Evolutionary conservation across 2,888 invertebrate genomes (phyloP).

Genomic region (Notodonta ziczac): DNA sequence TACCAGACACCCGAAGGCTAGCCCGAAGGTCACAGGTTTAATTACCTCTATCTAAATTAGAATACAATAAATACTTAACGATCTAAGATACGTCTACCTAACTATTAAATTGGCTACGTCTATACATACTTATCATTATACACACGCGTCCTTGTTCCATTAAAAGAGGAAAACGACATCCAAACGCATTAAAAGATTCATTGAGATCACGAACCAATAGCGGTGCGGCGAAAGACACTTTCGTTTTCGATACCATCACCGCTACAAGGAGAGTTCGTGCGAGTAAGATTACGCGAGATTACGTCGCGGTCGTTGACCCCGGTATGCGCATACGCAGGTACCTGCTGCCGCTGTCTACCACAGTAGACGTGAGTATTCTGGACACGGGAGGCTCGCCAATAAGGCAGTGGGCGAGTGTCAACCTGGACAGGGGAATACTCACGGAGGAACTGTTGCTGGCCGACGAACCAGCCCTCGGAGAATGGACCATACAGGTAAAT

Average conservation of each 20-base stretch:
- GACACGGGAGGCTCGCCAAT: conserved; percentile 88
- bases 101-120: not conserved
- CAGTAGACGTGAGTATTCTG: conserved; percentile 69
- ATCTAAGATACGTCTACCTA: not conserved
- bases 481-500: conserved; percentile 91
- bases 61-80: not conserved
- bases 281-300: conserved; percentile 75
- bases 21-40: conserved; percentile 14
- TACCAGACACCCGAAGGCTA: conserved; percentile 10
- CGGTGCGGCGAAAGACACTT: conserved; percentile 59
- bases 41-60: conserved; percentile 12
- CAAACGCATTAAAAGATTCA: conserved; percentile 11
- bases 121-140: not conserved
- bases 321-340: conserved; percentile 56
- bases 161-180: conserved; percentile 28
- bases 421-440: conserved; percentile 90
- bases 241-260: conserved; percentile 72
- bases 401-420: conserved; percentile 90
- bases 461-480: conserved; percentile 92
- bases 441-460: conserved; percentile 91
- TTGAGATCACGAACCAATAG: conserved; percentile 13
- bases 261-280: conserved; percentile 61
- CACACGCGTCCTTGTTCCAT: conserved; percentile 36
- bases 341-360: conserved; percentile 66
- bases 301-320: conserved; percentile 65